Conservation (phyloP, 2,113 vertebrate genomes). For the Pyrgilauda ruficollis region DNA sequence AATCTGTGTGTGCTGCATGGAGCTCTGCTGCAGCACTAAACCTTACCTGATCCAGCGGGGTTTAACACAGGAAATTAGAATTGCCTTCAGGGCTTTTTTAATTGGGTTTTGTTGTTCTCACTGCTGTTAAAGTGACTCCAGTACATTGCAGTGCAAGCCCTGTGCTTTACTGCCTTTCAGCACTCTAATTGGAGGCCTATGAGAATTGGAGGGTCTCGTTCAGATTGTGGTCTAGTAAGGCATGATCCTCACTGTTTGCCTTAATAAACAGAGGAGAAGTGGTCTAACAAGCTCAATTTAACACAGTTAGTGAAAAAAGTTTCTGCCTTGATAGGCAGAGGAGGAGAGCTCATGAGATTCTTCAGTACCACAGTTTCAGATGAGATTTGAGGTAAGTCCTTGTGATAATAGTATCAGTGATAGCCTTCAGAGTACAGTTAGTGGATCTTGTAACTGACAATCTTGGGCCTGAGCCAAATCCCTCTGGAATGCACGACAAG, state of each 20-base stretch:
- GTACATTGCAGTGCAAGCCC: not conserved
- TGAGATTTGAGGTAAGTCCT: not conserved
- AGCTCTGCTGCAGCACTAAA: not conserved
- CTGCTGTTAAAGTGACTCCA: not conserved
- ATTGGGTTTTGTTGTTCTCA: not conserved
- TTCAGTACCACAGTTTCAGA: not conserved
- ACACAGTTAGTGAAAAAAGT: not conserved
- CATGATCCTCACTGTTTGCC: not conserved
- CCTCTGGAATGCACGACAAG: not conserved
- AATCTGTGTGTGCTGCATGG: accelerated
- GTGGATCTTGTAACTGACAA: not conserved
- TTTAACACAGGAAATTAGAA: not conserved
- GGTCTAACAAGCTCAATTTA: not conserved
- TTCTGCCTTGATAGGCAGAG: not conserved
- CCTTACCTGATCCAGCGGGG: not conserved
- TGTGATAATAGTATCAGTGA: not conserved
- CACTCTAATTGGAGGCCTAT: not conserved
- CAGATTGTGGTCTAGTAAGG: not conserved
- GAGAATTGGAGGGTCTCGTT: not conserved
- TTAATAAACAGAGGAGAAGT: not conserved
- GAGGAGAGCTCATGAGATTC: not conserved
- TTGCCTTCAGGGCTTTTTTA: not conserved
- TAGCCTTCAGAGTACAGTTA: not conserved
- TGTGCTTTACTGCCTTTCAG: not conserved
- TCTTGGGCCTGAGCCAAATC: not conserved